Percentiles rank a stretch among this genome's conserved stretches.
Evolutionary conservation across 2,797 vertebrate genomes (phyloP).

Genomic region (Urosaurus nigricauda): DNA sequence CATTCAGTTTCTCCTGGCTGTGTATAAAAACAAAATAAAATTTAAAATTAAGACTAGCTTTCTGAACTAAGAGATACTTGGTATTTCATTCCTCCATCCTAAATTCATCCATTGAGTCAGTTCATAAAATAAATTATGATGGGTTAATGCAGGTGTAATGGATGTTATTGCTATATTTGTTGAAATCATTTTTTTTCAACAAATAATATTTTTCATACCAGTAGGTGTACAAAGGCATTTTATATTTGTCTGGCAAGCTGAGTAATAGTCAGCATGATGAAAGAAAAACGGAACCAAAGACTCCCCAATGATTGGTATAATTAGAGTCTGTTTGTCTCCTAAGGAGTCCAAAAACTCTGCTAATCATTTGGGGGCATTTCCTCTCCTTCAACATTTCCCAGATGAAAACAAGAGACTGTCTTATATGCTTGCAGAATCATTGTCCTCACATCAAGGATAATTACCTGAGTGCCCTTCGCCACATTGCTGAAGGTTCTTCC

Average conservation of each 20-base stretch:
- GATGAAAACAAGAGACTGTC: background rate
- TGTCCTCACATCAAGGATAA: background rate
- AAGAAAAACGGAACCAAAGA: background rate
- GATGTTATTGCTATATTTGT: conserved; percentile 28
- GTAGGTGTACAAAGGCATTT: background rate
- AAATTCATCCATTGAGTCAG: conserved; percentile 49
- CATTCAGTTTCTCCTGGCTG: conserved; percentile 77
- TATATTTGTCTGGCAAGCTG: conserved; percentile 24
- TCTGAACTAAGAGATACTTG: conserved; percentile 56
- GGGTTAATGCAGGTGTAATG: conserved; percentile 64
- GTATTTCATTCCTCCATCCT: conserved; percentile 29
- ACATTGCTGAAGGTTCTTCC: too few relatives aligned
- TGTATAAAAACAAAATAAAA: conserved; percentile 66
- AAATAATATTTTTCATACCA: background rate
- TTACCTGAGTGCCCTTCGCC: background rate
- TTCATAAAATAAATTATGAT: conserved; percentile 59
- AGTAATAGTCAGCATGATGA: background rate
- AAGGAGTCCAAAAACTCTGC: background rate
- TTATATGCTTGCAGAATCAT: background rate
- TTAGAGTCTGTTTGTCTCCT: background rate
- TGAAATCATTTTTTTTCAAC: conserved; percentile 34
- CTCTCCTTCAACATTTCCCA: background rate
- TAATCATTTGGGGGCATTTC: background rate
- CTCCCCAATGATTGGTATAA: too few relatives aligned
- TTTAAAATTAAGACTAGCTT: conserved; percentile 70